Base-by-base conservation (phyloP, 2,797 vertebrate genomes). In the Odontamblyopus lacepedii region DNA sequence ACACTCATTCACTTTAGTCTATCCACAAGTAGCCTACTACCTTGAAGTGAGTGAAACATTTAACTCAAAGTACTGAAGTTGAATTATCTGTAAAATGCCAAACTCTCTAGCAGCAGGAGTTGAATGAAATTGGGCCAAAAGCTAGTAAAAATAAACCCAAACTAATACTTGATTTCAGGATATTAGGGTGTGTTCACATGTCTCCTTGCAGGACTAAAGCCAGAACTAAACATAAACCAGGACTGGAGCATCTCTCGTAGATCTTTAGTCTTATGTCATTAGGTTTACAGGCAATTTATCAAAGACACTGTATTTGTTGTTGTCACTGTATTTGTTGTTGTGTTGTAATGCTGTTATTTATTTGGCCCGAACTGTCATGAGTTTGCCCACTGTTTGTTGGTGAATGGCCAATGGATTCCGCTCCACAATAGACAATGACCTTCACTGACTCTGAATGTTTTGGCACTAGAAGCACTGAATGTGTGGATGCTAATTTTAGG, bases 301-400 rank as follows among this genome's bases (percentile, higher is more conserved):
- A 87, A 84, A 83, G 79, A 79, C 68, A n/a, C 41, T 76, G 61
- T 73, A 56, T 68, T 65, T 65, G 77, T 57, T 61, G 63, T 65
- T 63, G 73, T 48, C 68, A n/a, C 41, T 76, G 61, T 73, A 56
- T 68, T 65, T 65, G 77, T 57, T 61, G 63, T 65, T 63, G 73
- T 48, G 12, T 48, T 48, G 73, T 64, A 57, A 48, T 67, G 69
- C 74, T 84, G 84, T 81, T 82, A 77, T 79, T 87, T 87, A 89
- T 89, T 83, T 79, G 81, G 82, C 81, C 83, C 53, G 8, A 91
- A 90, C 74, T 77, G 79, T 90, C 89, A 80, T 87, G 88, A 89
- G 88, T 87, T 83, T 88, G 71, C 85, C 69, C 71, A 77, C 78
- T 90, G 83, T 89, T 87, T 50, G 68, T 68, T 48, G 66, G 48